Evolutionary conservation across 2,797 vertebrate genomes (phyloP).

Genomic region (Fistularia commersonii): DNA sequence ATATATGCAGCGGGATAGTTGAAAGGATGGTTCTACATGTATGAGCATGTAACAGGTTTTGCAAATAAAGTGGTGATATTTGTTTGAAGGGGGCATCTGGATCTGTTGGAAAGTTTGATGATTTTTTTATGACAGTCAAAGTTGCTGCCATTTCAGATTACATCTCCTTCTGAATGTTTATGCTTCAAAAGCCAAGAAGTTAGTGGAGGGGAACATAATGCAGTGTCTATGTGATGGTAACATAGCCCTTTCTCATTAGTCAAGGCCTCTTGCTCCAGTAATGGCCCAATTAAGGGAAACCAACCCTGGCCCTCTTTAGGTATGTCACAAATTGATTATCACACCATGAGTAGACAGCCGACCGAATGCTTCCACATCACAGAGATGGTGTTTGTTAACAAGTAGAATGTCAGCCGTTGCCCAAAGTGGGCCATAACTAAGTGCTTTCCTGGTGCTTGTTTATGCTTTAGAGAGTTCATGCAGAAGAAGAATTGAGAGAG

Average conservation of each 20-base stretch:
- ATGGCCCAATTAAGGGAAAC: slow-evolving; percentile 67
- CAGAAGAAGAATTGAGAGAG: slow-evolving; percentile 29
- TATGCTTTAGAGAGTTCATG: slow-evolving; percentile 62
- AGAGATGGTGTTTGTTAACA: slow-evolving; percentile 41
- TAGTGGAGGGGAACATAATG: slow-evolving; percentile 51
- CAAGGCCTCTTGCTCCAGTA: slow-evolving; percentile 64
- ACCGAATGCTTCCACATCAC: slow-evolving; percentile 54
- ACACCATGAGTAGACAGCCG: slow-evolving; percentile 56
- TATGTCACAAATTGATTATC: slow-evolving; percentile 73
- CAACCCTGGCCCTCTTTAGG: slow-evolving; percentile 62
- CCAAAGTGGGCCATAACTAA: slow-evolving; percentile 62
- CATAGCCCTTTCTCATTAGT: slow-evolving; percentile 55
- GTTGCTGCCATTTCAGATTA: too few relatives aligned
- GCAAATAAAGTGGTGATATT: too few relatives aligned
- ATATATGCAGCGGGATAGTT: slow-evolving; percentile 22
- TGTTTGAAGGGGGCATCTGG: neutral
- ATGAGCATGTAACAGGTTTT: too few relatives aligned
- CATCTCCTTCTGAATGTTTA: too few relatives aligned
- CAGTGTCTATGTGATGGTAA: slow-evolving; percentile 52
- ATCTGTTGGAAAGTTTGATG: neutral
- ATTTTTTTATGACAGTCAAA: too few relatives aligned
- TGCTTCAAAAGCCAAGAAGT: slow-evolving; percentile 23
- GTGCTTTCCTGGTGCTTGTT: slow-evolving; percentile 69
- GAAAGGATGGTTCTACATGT: too few relatives aligned
- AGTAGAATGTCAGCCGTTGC: slow-evolving; percentile 36